Percentiles rank a stretch among this genome's conserved stretches.
phyloP scores from a whole-genome alignment of 2,797 vertebrate genomes.

The Falco novaeseelandiae region DNA sequence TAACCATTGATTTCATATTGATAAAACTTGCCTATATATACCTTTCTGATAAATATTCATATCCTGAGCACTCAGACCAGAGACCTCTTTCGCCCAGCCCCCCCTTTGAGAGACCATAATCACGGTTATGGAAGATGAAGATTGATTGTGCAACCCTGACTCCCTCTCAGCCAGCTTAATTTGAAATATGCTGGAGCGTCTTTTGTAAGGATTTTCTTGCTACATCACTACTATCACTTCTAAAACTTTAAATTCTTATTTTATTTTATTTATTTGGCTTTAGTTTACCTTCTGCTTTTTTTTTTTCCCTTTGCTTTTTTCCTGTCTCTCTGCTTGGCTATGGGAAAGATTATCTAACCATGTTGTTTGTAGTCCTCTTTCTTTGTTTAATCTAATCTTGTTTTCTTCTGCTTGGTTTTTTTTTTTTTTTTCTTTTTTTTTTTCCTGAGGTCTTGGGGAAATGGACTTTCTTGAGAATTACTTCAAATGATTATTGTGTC shows the following conservation, averaged over 20 bases:
- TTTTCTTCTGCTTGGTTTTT: too few species aligned
- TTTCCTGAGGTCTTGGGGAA: neutral
- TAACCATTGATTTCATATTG: neutral
- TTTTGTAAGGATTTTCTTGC: neutral
- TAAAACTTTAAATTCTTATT: neutral
- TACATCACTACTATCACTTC: neutral
- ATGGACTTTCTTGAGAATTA: neutral
- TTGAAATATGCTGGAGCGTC: neutral
- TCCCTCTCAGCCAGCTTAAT: neutral
- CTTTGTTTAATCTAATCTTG: neutral
- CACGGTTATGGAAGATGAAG: neutral
- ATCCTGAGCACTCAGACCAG: neutral
- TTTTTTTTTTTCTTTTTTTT: too few species aligned
- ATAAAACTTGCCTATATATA: neutral
- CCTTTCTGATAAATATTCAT: neutral
- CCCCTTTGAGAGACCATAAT: neutral
- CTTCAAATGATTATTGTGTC: neutral
- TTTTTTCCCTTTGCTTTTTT: accelerated
- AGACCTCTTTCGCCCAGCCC: neutral
- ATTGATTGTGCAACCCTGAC: neutral
- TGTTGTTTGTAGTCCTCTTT: neutral
- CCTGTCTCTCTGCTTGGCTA: neutral
- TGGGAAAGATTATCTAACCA: neutral
- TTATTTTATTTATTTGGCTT: neutral
- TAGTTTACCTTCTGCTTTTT: neutral